Conservation (phyloP, 2,113 vertebrate genomes). For the human region GRCh38 chr6:136979001-136979500, state of each 20-base stretch:
- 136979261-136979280: not conserved
- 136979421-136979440: not conserved
- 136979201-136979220: not conserved
- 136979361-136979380: not conserved
- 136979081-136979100: not conserved
- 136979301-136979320: not conserved
- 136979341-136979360: not conserved
- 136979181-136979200: not conserved
- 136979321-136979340: not conserved
- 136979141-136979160: not conserved
- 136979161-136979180: not conserved
- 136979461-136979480: not conserved
- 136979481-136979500: not conserved
- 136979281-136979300: not conserved
- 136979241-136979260: not conserved
- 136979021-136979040: not conserved
- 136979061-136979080: not conserved
- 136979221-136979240: not conserved
- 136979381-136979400: not conserved
- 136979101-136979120: not conserved
- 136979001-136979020: not conserved
- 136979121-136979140: not conserved
- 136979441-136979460: not conserved
- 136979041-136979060: conserved; percentile 11
- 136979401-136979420: not conserved